Evolutionary conservation across 2,888 invertebrate genomes (phyloP), one percentile per base, ranked within the genome.

Genomic region (Lasius fuliginosus): DNA sequence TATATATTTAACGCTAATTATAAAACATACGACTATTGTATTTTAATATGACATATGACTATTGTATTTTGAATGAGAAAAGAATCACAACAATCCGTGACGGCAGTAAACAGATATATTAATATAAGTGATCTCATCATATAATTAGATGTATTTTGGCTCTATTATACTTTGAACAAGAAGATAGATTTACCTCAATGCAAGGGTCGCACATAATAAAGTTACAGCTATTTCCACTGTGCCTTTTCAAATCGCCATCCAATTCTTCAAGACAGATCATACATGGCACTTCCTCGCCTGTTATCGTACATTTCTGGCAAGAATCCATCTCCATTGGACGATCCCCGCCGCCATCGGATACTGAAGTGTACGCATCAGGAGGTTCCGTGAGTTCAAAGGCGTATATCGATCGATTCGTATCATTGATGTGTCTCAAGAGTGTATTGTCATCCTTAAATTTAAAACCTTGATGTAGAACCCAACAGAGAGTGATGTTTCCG

Each of bases 191-290:
- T 93, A 96, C 96, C 95, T 96, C 95, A 65, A 96, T 95, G 91
- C 97, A 97, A 60, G 94, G 93, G 85, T 96, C 95, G 93, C 97
- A 97, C 88, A 94, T 93, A n/a, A 92, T 88, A 42, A 96, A 95
- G 27, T 95, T 95, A 89, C 96, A 96, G 68, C 95, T 95, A 90
- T 96, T 96, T n/a, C 95, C 95, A 23, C 94, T 94, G 92, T 97
- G 96, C 40, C 95, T 95, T 89, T 96, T 95, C 76, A 96, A 94
- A 83, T 96, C 95, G 36, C 94, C 94, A 33, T 96, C 95, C 91
- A 96, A 94, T 84, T 96, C 96, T 88, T 97, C 96, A 67, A 97
- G 94, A 89, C 97, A 97, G 87, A 97, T 96, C 64, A 95, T 96
- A 93, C 97, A 97, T 3, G 91, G 90, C 27, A 92, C 92, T 84